Evolutionary conservation across 2,888 invertebrate genomes (phyloP).

Genomic region (Hydroisotoma schaefferi): DNA sequence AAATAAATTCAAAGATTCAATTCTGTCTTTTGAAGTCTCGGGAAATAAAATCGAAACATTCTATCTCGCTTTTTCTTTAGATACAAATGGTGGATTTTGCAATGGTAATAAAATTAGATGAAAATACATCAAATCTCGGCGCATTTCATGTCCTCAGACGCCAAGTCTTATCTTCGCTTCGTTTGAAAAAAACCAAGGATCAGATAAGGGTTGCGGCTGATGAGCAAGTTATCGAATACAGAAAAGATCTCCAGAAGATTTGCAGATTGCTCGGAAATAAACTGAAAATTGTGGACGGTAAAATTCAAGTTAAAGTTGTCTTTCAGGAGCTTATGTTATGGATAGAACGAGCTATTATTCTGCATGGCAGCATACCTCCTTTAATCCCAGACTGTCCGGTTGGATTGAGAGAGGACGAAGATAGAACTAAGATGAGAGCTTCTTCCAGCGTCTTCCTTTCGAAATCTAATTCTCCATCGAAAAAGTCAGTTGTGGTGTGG

Average conservation of each 20-base stretch:
- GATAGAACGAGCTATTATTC: constrained; percentile 23
- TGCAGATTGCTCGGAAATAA: neutral
- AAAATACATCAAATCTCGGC: constrained; percentile 16
- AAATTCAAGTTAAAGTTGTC: constrained; percentile 1
- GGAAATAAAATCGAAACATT: neutral
- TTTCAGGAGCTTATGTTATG: constrained; percentile 28
- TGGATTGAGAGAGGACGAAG: too few species aligned
- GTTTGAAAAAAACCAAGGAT: constrained; percentile 10
- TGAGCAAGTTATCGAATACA: constrained; percentile 20
- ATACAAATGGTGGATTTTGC: constrained; percentile 21
- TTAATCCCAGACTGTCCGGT: constrained; percentile 1
- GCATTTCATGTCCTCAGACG: constrained; percentile 16
- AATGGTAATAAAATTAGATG: constrained; percentile 21
- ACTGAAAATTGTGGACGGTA: constrained; percentile 18
- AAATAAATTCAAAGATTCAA: neutral
- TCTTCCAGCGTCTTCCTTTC: too few species aligned
- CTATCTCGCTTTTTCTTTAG: neutral
- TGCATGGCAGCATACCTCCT: constrained; percentile 18
- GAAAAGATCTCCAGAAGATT: constrained; percentile 16
- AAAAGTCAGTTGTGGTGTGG: too few species aligned
- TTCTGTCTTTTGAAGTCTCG: neutral
- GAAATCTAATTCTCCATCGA: too few species aligned
- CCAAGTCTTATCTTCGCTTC: constrained; percentile 24
- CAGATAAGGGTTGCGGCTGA: constrained; percentile 11
- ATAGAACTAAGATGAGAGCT: too few species aligned